Evolutionary conservation across 2,888 invertebrate genomes (phyloP), one percentile per base, ranked within the genome.

Genomic region (Trissolcus japonicus): DNA sequence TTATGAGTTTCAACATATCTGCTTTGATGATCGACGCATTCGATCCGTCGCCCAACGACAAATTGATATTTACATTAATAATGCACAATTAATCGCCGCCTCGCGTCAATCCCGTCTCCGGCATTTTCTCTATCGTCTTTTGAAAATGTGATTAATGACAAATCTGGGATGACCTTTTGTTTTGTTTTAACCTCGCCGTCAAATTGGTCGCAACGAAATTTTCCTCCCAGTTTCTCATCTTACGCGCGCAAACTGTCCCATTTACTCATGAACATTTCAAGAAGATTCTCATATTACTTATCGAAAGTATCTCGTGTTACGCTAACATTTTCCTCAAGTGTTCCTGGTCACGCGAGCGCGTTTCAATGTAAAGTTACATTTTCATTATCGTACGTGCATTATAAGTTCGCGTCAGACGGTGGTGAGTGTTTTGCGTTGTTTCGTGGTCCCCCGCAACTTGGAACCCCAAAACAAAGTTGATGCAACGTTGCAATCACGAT

Each of bases 281-380:
- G 69, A 65, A 69, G 76, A 76, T 65, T 66, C 76, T 76, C 76
- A 61, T 76, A 76, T 76, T 76, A 76, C 76, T 76, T 76, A 76
- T 76, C 76, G 76, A 71, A 76, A 71, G 76, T 66, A 69, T 76
- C 76, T 76, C 76, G 71, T 71, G 71, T 76, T 76, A 76, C 76
- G 66, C 69, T 69, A 76, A 75, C 63, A 75, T 75, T 76, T 76
- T 76, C 69, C 76, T 59, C 63, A 68, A 76, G 68, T 63, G 63
- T 63, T 60, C 57, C 50, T 56, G 59, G 69, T 69, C 69, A 69
- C 68, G 68, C 68, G 57, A 69, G 55, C 69, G 65, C 68, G 68
- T 43, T 69, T 16, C 25, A 65, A 65, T 69, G 51, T 40, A 35
- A 63, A 69, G 69, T 69, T 69, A 76, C 76, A 76, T 76, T 76